Conservation (phyloP, 2,797 vertebrate genomes). For the Cryptoprocta ferox region DNA sequence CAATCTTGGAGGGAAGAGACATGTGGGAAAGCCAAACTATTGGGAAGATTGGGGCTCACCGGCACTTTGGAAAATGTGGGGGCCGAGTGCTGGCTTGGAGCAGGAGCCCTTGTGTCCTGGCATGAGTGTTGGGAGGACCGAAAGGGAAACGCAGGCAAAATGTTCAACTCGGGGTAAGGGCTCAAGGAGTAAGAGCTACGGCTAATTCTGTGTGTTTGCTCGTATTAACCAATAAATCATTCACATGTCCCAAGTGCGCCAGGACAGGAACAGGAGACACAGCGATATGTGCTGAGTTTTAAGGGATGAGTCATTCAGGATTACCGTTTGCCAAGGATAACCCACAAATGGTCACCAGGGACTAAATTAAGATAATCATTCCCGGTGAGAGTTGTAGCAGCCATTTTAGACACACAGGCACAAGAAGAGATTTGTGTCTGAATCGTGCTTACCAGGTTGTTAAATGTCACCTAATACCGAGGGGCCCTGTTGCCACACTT, state of each 20-base stretch:
- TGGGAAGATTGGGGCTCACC: not conserved
- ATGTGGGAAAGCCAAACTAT: not conserved
- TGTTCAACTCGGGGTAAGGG: not conserved
- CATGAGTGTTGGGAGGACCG: rapidly evolving
- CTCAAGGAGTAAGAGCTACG: not conserved
- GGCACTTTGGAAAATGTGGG: not conserved
- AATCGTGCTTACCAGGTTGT: not conserved
- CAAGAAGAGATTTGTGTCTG: not conserved
- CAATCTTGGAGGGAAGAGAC: not conserved
- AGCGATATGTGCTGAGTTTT: not conserved
- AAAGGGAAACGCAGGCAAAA: not conserved
- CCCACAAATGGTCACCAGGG: not conserved
- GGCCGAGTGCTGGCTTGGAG: not conserved
- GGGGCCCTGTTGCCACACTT: not conserved
- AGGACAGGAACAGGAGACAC: not conserved
- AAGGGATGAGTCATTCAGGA: not conserved
- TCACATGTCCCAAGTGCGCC: not conserved
- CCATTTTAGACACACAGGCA: not conserved
- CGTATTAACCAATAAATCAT: not conserved
- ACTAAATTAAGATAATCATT: not conserved
- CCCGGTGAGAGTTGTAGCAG: not conserved
- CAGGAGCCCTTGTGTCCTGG: not conserved
- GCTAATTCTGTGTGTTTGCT: not conserved
- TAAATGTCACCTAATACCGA: not conserved
- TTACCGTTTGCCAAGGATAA: not conserved